Conservation (phyloP, 2,113 vertebrate genomes). For the Poeciliopsis retropinna region DNA sequence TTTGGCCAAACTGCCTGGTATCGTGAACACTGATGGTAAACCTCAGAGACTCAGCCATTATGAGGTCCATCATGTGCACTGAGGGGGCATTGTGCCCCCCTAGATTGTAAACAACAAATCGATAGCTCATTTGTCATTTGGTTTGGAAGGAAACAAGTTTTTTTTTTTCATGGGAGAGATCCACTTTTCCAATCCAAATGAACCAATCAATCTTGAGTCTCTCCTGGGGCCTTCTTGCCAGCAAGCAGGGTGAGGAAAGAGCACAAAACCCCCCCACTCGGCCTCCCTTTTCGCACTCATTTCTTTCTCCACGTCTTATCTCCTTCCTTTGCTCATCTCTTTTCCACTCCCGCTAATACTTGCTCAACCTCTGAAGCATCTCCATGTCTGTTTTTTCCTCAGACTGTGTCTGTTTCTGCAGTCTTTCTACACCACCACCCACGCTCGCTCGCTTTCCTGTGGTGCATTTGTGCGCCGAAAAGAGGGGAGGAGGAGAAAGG, state of each 20-base stretch:
- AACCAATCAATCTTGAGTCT: conserved; percentile 77
- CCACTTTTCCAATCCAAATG: conserved; percentile 81
- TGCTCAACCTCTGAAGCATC: conserved; percentile 40
- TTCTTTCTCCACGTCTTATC: conserved; percentile 41
- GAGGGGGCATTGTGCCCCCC: conserved; percentile 51
- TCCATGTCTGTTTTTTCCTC: conserved; percentile 38
- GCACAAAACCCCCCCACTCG: conserved; percentile 10
- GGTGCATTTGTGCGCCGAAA: conserved; percentile 57
- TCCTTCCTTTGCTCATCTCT: conserved; percentile 44
- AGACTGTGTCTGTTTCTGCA: conserved; percentile 35
- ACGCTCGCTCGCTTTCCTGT: conserved; percentile 35
- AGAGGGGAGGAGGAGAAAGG: conserved; percentile 46
- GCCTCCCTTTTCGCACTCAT: conserved; percentile 46
- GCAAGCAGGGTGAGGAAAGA: conserved; percentile 31
- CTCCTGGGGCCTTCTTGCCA: conserved; percentile 52
- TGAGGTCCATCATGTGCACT: conserved; percentile 73
- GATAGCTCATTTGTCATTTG: conserved; percentile 82
- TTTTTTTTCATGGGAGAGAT: conserved; percentile 75
- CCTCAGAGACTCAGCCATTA: conserved; percentile 66
- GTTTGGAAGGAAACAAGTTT: conserved; percentile 78
- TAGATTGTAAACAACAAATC: conserved; percentile 79
- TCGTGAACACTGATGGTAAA: conserved; percentile 20
- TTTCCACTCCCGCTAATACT: conserved; percentile 45
- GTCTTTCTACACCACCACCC: conserved; percentile 47
- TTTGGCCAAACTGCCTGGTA: conserved; percentile 50